Evolutionary conservation across 2,888 invertebrate genomes (phyloP), one percentile per base, ranked within the genome.

Genomic region (Leptinotarsa tumamoca): DNA sequence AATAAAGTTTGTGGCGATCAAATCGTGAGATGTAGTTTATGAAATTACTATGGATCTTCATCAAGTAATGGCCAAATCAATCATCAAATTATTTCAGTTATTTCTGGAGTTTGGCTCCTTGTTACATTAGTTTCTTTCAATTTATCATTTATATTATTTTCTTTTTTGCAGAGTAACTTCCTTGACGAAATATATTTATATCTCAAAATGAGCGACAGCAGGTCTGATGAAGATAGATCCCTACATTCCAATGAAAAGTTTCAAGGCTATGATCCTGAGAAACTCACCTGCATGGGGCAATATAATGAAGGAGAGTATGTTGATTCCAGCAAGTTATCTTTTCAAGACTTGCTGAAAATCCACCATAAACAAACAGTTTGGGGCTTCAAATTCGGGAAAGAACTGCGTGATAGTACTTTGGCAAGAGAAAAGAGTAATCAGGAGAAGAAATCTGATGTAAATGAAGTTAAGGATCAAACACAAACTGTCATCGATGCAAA

Each of bases 361-460:
- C 86, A 87, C 72, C 83, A 83, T 67, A 85, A 84, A 66, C 84
- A 85, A 74, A 82, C 85, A 4, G 84, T 87, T 13, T 87, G 84
- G 83, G 87, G 86, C 15, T 87, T 87, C 70, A 83, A 84, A 77
- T 87, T 86, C 74, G 86, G 86, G 10, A 84, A 86, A 78, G 86
- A 85, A 76, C 81, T 84, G 49, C 81, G 81, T 33, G 82, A 81
- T 54, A 82, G 77, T 71, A 79, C 83, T 52, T 74, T 84, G 61
- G 56, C 69, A 18, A 43, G 85, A 67, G 83, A 83, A 70, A 85
- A 84, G 75, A 82, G 75, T 68, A 75, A 81, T 51, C 81, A 83
- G 73, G 83, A 79, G 10, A 76, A 75, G 52, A 74, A 67, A 33
- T 75, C 72, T 17, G 78, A 75, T 23, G 79, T 75, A 18, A 72